Evolutionary conservation across 2,113 vertebrate species (phyloP).

Genomic region (Neofelis nebulosa): DNA sequence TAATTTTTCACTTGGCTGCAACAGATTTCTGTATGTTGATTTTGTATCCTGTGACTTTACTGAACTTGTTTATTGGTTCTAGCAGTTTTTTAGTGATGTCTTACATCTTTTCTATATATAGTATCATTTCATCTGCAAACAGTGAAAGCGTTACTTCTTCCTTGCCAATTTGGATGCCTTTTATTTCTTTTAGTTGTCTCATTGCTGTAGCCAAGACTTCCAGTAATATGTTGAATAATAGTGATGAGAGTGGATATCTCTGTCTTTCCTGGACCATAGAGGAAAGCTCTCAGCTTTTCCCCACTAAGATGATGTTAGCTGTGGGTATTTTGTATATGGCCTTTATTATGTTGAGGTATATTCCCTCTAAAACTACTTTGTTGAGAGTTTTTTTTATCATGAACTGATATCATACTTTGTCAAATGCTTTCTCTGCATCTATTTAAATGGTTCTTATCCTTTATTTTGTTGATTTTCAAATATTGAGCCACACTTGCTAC

Average conservation of each 20-base stretch:
- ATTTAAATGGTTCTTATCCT: not conserved
- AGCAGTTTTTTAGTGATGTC: not conserved
- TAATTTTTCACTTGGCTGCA: not conserved
- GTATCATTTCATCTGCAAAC: not conserved
- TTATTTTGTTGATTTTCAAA: not conserved
- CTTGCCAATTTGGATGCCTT: not conserved
- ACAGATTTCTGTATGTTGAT: not conserved
- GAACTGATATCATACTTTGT: not conserved
- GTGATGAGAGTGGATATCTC: not conserved
- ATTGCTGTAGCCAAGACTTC: not conserved
- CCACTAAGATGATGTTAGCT: not conserved
- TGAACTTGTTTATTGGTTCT: not conserved
- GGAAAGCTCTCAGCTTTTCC: not conserved
- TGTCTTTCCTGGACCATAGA: not conserved
- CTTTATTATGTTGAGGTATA: not conserved
- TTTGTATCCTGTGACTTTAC: not conserved
- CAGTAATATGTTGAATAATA: not conserved
- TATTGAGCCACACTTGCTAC: not conserved
- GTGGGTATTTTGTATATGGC: not conserved
- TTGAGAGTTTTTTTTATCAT: not conserved
- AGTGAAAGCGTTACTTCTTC: not conserved
- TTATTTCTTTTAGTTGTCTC: not conserved
- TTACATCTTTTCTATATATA: not conserved
- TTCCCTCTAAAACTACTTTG: not conserved
- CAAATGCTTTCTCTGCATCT: not conserved